Evolutionary conservation across 2,888 invertebrate species (phyloP), one percentile per base, ranked within the genome.

Genomic region (Lacanobia wlatinum): DNA sequence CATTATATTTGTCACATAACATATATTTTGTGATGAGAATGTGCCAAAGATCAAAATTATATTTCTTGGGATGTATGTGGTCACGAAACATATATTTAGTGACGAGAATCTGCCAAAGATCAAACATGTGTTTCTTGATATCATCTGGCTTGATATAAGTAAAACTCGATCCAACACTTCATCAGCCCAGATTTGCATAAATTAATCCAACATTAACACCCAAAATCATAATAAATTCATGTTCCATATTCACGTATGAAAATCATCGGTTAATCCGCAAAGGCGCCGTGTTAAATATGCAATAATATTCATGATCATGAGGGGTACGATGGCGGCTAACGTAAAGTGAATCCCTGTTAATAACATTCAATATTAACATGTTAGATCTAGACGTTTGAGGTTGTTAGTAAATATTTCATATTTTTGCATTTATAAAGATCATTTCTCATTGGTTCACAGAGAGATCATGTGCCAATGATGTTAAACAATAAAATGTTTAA

Each of bases 231-330:
- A 76, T 71, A 48, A 61, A 63, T 79, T 77, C 71, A 73, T 70
- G 73, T 70, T 83, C 38, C 73, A 73, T 80, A 83, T 72, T 77
- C 73, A 64, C 80, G 58, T 80, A 66, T 63, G 83, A 83, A 77
- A 83, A 82, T 83, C 73, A 58, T 46, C 40, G 71, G 83, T 60
- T 82, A 60, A 83, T 73, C 68, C 67, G 21, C 40, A 72, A 77
- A 83, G 76, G 73, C 66, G 70, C 23, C 43, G 40, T n/a, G 56
- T 77, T 77, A 71, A 80, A 77, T 80, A 80, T 82, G 76, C 68
- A 83, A 73, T 40, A 59, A 21, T 80, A 83, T 83, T 76, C 73
- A 76, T 62, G 55, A 71, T 76, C 68, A 71, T 18, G 34, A n/a
- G 65, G 65, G 53, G 80, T 80, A 83, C 40, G 66, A 62, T 68